Evolutionary conservation across 2,888 invertebrate genomes (phyloP).

Genomic region (Mamestra brassicae): DNA sequence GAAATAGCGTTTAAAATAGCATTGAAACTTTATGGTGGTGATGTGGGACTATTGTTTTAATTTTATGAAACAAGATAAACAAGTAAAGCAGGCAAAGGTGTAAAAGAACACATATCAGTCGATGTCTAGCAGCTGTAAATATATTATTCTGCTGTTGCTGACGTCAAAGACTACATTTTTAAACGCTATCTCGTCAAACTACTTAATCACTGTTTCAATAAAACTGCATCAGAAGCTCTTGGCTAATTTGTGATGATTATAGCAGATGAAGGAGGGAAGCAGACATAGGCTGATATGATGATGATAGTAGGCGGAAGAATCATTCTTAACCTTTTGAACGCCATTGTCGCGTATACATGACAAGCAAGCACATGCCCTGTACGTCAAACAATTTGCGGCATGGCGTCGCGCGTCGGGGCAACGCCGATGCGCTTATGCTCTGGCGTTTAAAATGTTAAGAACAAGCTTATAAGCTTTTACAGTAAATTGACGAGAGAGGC

Average conservation of each 20-base stretch:
- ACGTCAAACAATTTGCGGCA: too few relatives aligned
- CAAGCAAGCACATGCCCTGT: too few relatives aligned
- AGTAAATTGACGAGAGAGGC: not conserved
- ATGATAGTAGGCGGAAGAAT: too few relatives aligned
- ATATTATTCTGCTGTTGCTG: not conserved
- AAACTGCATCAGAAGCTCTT: not conserved
- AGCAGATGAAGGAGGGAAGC: not conserved
- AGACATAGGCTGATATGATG: not conserved
- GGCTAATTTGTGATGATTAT: not conserved
- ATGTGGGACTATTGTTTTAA: conserved; percentile 22
- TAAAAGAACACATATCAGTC: conserved; percentile 9
- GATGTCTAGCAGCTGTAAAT: conserved; percentile 7
- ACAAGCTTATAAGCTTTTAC: not conserved
- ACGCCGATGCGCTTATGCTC: too few relatives aligned
- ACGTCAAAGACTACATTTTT: not conserved
- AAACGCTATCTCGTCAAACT: conserved; percentile 8
- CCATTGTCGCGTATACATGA: too few relatives aligned
- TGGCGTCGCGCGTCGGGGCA: too few relatives aligned
- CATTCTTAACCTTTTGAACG: too few relatives aligned
- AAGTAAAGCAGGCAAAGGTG: conserved; percentile 13
- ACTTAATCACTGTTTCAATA: not conserved
- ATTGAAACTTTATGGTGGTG: conserved; percentile 13
- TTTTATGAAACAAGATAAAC: conserved; percentile 8
- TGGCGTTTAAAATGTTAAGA: not conserved
- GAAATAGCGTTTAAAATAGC: conserved; percentile 15